These are phyloP conservation scores for Eurystomus gularis DNA, from an alignment of 2,113 vertebrate genomes.

Conservation along the genomic window DNA sequence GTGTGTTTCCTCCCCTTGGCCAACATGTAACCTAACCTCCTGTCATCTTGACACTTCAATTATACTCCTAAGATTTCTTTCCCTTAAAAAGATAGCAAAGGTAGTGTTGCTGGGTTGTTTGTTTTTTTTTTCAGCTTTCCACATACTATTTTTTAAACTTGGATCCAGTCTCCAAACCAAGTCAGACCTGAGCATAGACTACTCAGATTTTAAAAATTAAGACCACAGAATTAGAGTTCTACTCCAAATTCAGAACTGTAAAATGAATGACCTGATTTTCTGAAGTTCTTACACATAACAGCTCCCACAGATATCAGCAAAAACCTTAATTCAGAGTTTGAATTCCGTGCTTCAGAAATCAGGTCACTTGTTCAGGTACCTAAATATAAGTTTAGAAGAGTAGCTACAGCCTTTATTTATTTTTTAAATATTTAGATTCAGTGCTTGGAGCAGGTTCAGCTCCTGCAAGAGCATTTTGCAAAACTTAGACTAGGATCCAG, in stretches of 20 bases:
- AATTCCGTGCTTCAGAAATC: conserved; percentile 23
- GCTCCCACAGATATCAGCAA: conserved; percentile 12
- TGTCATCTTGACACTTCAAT: background rate
- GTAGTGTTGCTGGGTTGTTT: background rate
- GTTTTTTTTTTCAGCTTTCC: background rate
- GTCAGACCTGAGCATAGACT: background rate
- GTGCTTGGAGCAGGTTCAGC: background rate
- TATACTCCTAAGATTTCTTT: background rate
- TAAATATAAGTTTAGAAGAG: background rate
- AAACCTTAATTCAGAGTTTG: conserved; percentile 1
- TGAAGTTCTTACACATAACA: background rate
- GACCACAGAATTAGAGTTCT: background rate
- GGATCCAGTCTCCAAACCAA: background rate
- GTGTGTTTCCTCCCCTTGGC: background rate
- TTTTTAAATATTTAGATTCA: background rate
- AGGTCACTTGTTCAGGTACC: conserved; percentile 6
- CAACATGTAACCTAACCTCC: background rate
- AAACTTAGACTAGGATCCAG: background rate
- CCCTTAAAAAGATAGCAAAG: background rate
- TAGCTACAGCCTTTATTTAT: background rate
- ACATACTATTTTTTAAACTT: background rate
- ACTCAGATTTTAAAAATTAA: background rate
- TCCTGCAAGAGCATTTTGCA: background rate
- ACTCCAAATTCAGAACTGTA: background rate
- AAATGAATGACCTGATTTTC: conserved; percentile 37